These are phyloP conservation scores for Apodemia duryi DNA, from an alignment of 2,888 invertebrate species.

Conservation along the genomic window DNA sequence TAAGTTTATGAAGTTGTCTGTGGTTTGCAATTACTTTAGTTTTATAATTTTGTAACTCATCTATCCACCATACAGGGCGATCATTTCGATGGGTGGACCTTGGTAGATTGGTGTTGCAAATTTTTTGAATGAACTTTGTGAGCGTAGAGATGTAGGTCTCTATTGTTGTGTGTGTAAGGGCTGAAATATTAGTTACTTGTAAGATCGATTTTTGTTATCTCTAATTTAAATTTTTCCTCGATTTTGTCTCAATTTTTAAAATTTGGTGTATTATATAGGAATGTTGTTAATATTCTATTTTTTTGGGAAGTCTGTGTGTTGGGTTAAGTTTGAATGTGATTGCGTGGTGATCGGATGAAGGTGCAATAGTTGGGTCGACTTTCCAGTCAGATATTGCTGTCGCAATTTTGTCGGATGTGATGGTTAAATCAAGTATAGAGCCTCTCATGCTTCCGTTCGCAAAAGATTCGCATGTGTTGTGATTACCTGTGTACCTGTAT, in stretches of 20 bases:
- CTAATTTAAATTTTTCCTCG: neutral
- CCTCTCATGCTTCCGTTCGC: too few species aligned
- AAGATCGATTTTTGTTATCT: neutral
- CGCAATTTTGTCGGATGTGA: too few species aligned
- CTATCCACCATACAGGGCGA: neutral
- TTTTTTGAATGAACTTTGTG: neutral
- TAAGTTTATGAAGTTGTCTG: neutral
- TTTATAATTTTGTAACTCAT: neutral
- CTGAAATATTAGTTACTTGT: neutral
- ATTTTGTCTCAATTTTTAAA: slow-evolving; percentile 1
- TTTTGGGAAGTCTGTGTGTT: neutral
- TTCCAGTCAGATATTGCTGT: neutral
- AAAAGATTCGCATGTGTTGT: too few species aligned
- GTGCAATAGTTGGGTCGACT: neutral
- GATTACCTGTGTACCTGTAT: too few species aligned
- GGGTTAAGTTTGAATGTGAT: neutral
- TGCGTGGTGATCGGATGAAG: neutral
- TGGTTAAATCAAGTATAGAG: too few species aligned
- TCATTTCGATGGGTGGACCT: neutral
- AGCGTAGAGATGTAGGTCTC: neutral
- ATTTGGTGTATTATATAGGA: neutral
- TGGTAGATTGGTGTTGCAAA: neutral
- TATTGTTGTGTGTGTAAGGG: neutral
- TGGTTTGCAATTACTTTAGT: neutral
- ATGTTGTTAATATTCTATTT: neutral